phyloP scores from a whole-genome alignment of 1,140 invertebrate genomes.

The Goniozus legneri region DNA sequence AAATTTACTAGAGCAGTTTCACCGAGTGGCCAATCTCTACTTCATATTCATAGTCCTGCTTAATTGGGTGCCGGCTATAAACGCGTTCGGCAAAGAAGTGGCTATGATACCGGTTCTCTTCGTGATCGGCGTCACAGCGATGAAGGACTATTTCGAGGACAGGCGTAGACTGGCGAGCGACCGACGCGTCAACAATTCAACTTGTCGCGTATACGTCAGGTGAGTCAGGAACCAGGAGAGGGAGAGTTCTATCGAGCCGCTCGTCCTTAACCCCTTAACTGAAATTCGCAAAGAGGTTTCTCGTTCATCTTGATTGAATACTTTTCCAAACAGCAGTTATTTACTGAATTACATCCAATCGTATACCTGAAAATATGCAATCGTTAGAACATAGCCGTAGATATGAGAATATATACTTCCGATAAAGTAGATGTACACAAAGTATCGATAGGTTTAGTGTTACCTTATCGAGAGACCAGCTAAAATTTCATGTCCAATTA shows the following conservation, averaged over 20 bases:
- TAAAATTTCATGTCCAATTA: no score
- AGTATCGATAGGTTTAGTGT: no score
- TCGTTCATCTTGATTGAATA: no score
- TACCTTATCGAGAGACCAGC: no score
- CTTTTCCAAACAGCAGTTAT: no score
- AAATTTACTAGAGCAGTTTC: constrained; percentile 97
- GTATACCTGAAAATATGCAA: no score
- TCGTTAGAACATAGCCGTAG: no score
- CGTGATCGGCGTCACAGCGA: constrained; percentile 92
- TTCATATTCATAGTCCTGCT: constrained; percentile 95
- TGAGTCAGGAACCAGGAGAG: constrained; percentile 66
- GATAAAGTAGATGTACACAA: no score
- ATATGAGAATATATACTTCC: no score
- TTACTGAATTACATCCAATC: no score
- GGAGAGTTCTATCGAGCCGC: no score
- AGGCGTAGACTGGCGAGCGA: constrained; percentile 84
- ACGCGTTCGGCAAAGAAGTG: constrained; percentile 95
- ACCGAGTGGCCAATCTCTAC: constrained; percentile 95
- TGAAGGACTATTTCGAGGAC: constrained; percentile 97
- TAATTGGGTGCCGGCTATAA: constrained; percentile 91
- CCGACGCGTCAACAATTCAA: constrained; percentile 89
- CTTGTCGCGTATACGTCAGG: constrained; percentile 87
- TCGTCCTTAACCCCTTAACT: neutral
- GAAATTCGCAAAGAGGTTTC: no score
- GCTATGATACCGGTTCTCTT: constrained; percentile 93